Base-by-base conservation (phyloP, 2,797 vertebrate species). In the Pagetopsis macropterus region DNA sequence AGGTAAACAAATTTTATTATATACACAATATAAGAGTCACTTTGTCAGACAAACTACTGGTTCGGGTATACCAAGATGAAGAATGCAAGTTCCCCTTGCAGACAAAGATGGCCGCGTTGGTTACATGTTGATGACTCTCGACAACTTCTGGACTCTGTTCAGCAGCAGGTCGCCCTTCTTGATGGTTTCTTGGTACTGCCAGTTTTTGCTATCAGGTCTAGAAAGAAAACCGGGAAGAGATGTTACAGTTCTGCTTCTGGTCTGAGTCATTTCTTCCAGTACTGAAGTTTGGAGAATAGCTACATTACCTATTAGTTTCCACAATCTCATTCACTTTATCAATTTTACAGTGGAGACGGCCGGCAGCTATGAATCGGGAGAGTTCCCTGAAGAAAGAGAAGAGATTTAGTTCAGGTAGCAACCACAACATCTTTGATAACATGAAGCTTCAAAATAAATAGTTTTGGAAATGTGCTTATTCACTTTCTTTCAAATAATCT, bases 161-260 rank as follows among this genome's bases (percentile, higher is more conserved):
- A 99, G 95, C 87, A 99, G 94, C 88, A 99, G 87, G 86, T 99
- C 98, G 21, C 98, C 98, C 88, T 98, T 99, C 94, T 99, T 99
- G 92, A 99, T 99, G 84, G 96, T 99, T 93, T 99, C 98, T 91
- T 99, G 98, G 92, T 99, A 99, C 91, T 99, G 98, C 98, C 98
- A 99, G 87, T 99, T 99, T 95, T 99, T 99, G 93, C 98, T 99
- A 77, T 99, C 98, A 5, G 98, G 98, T 92, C 98, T 99, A 88
- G 10, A 85, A 33, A 61, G 10, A 65, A 64, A 6, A 72, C 33
- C 16, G 27, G 15, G 10, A 72, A 12, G 41, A 41, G 0, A 23
- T 5, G 6, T 78, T 40, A 56, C 23, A 60, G 5, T 40, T 55
- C 7, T 59, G 31, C 11, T n/a, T 27, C 6, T 31, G 27, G 4